These are phyloP conservation scores for Chrysaora quinquecirrha DNA, from an alignment of 30 jellyfish, hydroid and myxozoan genomes.

Conservation along the genomic window DNA sequence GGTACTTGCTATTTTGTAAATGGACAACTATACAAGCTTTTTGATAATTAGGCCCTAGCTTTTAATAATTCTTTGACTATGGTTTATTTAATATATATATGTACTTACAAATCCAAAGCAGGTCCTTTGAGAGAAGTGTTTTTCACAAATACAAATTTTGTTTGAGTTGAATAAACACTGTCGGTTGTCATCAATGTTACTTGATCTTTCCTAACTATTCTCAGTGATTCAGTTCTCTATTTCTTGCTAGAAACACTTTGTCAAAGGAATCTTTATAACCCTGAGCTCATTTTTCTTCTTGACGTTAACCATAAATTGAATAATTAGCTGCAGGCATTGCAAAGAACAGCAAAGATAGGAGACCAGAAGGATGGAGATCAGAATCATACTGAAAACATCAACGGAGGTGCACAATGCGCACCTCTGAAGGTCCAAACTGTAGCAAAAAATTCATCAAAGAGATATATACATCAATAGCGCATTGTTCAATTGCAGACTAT, in stretches of 20 bases:
- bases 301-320: background rate
- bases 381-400: background rate
- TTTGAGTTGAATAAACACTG: background rate
- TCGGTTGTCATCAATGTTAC: background rate
- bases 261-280: background rate
- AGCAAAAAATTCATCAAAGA: background rate
- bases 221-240: background rate
- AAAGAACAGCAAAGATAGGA: background rate
- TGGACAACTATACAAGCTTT: background rate
- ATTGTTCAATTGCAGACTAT: background rate
- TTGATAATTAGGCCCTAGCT: slow-evolving; percentile 3
- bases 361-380: background rate
- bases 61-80: slow-evolving; percentile 6
- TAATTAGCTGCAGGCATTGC: background rate
- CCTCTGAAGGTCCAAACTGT: background rate
- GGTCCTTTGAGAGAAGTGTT: slow-evolving; percentile 1
- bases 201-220: background rate
- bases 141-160: background rate
- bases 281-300: background rate
- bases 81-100: background rate
- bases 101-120: background rate
- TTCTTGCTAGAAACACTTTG: background rate
- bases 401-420: slow-evolving; percentile 1
- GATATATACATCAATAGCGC: background rate
- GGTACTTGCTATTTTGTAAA: slow-evolving; percentile 9